Evolutionary conservation across 1,140 invertebrate species (phyloP).

Genomic region (Euura saliciscinereae): DNA sequence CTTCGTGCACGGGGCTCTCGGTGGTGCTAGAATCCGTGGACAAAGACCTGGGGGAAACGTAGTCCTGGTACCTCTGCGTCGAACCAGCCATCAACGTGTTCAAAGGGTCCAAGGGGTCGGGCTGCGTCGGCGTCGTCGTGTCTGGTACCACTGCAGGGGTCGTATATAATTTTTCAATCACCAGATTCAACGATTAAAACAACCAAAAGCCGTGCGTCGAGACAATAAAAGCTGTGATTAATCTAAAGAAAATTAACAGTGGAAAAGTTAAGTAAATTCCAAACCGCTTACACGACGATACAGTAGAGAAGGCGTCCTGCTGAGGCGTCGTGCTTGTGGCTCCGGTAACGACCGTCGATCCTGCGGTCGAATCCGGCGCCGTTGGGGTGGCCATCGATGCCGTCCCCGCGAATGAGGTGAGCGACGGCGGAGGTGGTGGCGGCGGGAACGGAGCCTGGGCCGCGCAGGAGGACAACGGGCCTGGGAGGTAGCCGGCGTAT

Average conservation of each 20-base stretch:
- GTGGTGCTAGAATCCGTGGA: slow-evolving; percentile 83
- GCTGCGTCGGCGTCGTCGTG: slow-evolving; percentile 67
- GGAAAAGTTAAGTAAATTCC: slow-evolving; percentile 11
- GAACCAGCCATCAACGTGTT: slow-evolving; percentile 65
- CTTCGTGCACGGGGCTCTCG: slow-evolving; percentile 81
- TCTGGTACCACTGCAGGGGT: slow-evolving; percentile 70
- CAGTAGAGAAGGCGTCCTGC: slow-evolving; percentile 52
- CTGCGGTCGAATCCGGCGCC: slow-evolving; percentile 71
- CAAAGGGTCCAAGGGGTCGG: slow-evolving; percentile 71
- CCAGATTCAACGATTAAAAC: too few relatives aligned
- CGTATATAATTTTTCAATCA: too few relatives aligned
- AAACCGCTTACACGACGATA: slow-evolving; percentile 50
- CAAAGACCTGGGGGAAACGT: slow-evolving; percentile 69
- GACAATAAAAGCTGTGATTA: too few relatives aligned
- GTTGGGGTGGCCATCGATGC: slow-evolving; percentile 58
- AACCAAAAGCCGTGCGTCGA: too few relatives aligned
- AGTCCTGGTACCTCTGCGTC: slow-evolving; percentile 56
- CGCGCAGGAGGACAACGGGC: slow-evolving; percentile 63
- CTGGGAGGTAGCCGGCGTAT: slow-evolving; percentile 78
- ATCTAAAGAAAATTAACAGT: not conserved
- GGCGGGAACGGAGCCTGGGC: slow-evolving; percentile 70
- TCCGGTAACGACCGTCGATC: slow-evolving; percentile 58
- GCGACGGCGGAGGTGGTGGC: slow-evolving; percentile 62
- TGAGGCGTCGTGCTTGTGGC: slow-evolving; percentile 46
- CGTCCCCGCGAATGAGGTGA: slow-evolving; percentile 48